phyloP scores from a whole-genome alignment of 2,797 vertebrate species.

The Esox masquinongy region DNA sequence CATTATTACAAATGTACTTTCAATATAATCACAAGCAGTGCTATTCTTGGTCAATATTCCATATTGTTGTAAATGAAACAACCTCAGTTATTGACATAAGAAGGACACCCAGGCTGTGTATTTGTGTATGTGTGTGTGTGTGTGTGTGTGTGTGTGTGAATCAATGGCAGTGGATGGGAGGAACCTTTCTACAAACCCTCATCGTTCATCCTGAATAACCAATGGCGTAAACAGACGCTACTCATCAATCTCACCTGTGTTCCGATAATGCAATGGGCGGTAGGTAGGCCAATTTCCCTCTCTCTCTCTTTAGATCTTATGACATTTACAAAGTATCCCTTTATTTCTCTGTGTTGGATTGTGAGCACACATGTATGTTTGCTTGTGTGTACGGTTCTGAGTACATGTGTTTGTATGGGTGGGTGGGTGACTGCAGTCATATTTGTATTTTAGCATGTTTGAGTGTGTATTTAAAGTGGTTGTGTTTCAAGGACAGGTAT shows the following conservation, averaged over 20 bases:
- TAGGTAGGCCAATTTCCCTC: slow-evolving; percentile 70
- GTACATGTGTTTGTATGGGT: background rate
- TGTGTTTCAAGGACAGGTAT: background rate
- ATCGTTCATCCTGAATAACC: slow-evolving; percentile 81
- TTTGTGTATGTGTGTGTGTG: slow-evolving; percentile 32
- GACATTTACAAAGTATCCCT: slow-evolving; percentile 71
- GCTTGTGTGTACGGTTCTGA: background rate
- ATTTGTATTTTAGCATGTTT: background rate
- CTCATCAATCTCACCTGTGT: slow-evolving; percentile 77
- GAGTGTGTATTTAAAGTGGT: background rate
- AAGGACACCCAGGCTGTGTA: slow-evolving; percentile 57
- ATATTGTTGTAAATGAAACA: slow-evolving; percentile 36
- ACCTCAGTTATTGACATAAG: slow-evolving; percentile 72
- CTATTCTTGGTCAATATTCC: slow-evolving; percentile 41
- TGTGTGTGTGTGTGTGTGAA: slow-evolving; percentile 61
- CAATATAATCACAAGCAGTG: background rate
- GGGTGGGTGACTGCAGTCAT: background rate
- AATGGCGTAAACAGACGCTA: slow-evolving; percentile 73
- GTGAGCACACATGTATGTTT: background rate
- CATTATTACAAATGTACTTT: slow-evolving; percentile 9
- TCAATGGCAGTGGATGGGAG: slow-evolving; percentile 78
- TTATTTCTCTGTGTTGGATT: background rate
- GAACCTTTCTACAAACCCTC: slow-evolving; percentile 74
- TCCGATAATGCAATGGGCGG: slow-evolving; percentile 67
- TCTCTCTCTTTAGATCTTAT: slow-evolving; percentile 66